Conservation (phyloP, 2,888 invertebrate genomes). For the Acanthosepion pharaonis region DNA sequence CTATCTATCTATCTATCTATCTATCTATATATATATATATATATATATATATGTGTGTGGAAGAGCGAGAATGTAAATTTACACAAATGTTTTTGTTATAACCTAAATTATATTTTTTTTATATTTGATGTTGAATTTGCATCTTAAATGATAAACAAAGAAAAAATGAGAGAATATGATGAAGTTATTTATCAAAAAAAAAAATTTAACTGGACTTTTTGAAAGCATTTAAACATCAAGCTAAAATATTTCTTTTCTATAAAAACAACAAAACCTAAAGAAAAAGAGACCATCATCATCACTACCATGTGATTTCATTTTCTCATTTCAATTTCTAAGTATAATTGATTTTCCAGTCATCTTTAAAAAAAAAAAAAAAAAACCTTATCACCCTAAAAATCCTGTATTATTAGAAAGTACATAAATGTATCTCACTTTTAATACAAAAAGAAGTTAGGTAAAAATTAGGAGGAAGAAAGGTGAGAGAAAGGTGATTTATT, state of each 20-base stretch:
- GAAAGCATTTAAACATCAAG: no score
- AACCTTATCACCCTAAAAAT: neutral
- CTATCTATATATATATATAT: no score
- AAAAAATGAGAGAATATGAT: no score
- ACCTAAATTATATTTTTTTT: no score
- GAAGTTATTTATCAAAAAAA: no score
- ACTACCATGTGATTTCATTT: neutral
- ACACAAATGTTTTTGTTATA: neutral
- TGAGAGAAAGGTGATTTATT: slow-evolving; percentile 6
- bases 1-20: neutral
- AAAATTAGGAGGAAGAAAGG: neutral
- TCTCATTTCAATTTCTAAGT: neutral
- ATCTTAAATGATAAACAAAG: no score
- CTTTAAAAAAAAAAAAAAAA: neutral
- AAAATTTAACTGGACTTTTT: no score
- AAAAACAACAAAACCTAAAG: no score
- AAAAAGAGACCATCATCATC: neutral
- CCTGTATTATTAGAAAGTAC: neutral
- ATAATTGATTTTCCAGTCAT: neutral
- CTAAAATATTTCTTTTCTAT: no score
- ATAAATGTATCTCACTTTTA: neutral
- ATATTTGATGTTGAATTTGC: no score
- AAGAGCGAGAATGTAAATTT: neutral
- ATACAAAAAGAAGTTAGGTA: neutral
- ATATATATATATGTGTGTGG: neutral